phyloP scores from a whole-genome alignment of 2,797 vertebrate genomes.

The Oreochromis grahami region DNA sequence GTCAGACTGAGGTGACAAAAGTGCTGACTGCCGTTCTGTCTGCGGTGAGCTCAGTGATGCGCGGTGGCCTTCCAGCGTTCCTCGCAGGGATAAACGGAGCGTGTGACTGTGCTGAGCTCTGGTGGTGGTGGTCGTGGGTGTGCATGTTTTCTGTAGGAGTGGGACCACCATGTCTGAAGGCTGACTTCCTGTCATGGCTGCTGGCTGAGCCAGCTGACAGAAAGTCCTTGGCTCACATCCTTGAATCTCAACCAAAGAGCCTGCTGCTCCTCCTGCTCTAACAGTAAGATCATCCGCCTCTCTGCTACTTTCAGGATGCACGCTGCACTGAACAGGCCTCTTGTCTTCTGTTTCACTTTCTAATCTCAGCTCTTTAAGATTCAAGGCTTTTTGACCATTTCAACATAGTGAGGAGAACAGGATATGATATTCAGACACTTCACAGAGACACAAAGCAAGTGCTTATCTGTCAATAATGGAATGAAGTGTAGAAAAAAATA shows the following conservation, averaged over 20 bases:
- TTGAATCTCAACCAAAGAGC: constrained; percentile 54
- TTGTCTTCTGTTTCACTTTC: neutral
- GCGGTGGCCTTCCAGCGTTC: constrained; percentile 40
- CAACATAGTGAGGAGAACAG: neutral
- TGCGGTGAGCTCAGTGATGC: constrained; percentile 19
- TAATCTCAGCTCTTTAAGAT: neutral
- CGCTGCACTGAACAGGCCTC: neutral
- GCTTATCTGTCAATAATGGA: neutral
- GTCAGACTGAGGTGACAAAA: constrained; percentile 42
- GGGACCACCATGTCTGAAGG: constrained; percentile 80
- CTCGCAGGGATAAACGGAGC: constrained; percentile 24
- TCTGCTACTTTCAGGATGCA: constrained; percentile 7
- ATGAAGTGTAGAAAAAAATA: neutral
- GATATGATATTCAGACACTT: neutral
- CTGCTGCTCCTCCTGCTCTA: constrained; percentile 50
- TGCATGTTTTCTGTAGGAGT: constrained; percentile 70
- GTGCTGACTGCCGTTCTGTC: constrained; percentile 53
- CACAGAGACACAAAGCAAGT: neutral
- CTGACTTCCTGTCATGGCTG: constrained; percentile 77
- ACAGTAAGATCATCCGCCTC: constrained; percentile 39
- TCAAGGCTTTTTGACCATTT: neutral
- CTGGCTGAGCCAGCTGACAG: constrained; percentile 72
- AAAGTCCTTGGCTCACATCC: constrained; percentile 61
- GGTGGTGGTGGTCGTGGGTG: constrained; percentile 14
- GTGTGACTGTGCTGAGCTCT: constrained; percentile 12